Conservation (phyloP, 2,113 vertebrate genomes). For the Proterorhinus semilunaris region DNA sequence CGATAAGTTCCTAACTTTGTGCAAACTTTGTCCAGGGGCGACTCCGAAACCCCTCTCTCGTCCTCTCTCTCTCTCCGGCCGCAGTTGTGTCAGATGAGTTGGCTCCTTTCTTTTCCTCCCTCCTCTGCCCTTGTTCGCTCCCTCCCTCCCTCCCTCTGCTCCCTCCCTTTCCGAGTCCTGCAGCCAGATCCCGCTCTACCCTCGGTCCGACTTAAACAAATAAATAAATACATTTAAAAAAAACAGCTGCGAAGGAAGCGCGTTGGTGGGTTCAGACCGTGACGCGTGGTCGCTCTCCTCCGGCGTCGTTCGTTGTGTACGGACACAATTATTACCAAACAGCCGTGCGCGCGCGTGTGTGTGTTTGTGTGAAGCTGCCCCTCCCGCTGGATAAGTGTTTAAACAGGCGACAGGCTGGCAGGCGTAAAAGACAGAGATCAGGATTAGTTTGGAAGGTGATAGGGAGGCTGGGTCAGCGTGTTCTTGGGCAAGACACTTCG, state of each 20-base stretch:
- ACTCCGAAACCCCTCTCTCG: conserved; percentile 29
- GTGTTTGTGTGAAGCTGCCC: neutral
- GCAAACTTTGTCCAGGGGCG: too few relatives aligned
- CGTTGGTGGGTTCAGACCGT: conserved; percentile 16
- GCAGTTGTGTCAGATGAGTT: conserved; percentile 71
- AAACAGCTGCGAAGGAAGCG: conserved; percentile 59
- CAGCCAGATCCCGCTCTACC: neutral
- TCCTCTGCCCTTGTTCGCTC: conserved; percentile 18
- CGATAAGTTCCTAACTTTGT: too few relatives aligned
- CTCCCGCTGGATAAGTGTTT: neutral
- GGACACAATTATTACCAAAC: too few relatives aligned
- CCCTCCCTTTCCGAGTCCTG: neutral
- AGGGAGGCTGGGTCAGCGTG: neutral
- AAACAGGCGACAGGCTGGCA: neutral
- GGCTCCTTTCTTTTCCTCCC: conserved; percentile 46
- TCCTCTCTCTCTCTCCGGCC: conserved; percentile 65
- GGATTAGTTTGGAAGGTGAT: neutral
- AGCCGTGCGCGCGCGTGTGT: too few relatives aligned
- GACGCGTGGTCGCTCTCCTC: neutral
- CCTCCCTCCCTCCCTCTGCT: conserved; percentile 1
- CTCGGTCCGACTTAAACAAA: neutral
- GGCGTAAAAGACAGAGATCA: neutral
- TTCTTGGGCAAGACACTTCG: neutral
- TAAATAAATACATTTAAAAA: too few relatives aligned
- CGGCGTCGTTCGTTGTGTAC: too few relatives aligned